These are phyloP conservation scores for Scylla paramamosain DNA, from an alignment of 1,140 invertebrate genomes.

Conservation along the genomic window DNA sequence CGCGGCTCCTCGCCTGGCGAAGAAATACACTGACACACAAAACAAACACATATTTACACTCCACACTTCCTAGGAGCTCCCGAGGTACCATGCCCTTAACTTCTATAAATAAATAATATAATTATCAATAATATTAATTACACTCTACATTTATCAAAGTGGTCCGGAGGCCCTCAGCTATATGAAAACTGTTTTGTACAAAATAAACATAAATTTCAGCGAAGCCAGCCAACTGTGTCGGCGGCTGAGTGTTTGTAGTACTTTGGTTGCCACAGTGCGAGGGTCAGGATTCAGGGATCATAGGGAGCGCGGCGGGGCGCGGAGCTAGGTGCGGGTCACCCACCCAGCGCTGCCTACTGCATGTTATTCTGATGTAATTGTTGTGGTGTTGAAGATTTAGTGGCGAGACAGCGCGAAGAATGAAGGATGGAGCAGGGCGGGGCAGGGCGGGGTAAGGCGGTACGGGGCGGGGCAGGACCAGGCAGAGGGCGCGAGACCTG, in stretches of 20 bases:
- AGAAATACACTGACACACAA: not conserved
- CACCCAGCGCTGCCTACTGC: not conserved
- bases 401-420: not conserved
- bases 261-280: constrained; percentile 1
- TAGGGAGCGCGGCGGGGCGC: not conserved
- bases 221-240: constrained; percentile 9
- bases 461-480: not conserved
- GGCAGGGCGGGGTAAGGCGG: no score
- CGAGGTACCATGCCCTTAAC: not conserved
- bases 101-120: not conserved
- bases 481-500: not conserved
- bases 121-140: not conserved
- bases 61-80: not conserved
- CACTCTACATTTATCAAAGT: constrained; percentile 23
- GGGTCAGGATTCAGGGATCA: not conserved
- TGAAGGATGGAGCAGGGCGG: not conserved
- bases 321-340: not conserved
- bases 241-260: not conserved
- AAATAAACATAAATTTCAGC: not conserved
- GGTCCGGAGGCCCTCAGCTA: constrained; percentile 7
- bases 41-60: constrained; percentile 1
- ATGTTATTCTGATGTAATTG: not conserved
- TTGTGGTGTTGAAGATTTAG: not conserved
- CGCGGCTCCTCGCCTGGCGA: not conserved
- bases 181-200: not conserved